phyloP scores from a whole-genome alignment of 2,113 vertebrate species.

The Otus sunia region DNA sequence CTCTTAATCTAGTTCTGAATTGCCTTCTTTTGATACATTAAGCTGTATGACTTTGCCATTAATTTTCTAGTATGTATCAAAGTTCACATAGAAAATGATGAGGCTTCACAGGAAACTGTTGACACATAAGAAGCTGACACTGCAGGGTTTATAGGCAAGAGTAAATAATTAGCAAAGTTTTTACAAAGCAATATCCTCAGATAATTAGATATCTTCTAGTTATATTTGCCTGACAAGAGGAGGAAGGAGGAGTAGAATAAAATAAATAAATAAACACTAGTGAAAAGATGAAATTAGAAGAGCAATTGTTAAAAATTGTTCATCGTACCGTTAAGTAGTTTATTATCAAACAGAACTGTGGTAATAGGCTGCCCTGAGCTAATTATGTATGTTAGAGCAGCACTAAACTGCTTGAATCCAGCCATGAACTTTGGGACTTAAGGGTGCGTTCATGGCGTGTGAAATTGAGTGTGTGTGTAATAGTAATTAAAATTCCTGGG shows the following conservation, averaged over 20 bases:
- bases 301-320: constrained; percentile 40
- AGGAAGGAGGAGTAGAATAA: constrained; percentile 20
- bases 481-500: background rate
- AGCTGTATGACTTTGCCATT: constrained; percentile 1
- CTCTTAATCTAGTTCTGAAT: background rate
- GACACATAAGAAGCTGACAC: background rate
- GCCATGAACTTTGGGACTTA: background rate
- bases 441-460: background rate
- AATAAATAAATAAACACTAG: constrained; percentile 54
- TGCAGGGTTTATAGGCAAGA: background rate
- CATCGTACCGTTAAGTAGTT: constrained; percentile 65
- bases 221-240: constrained; percentile 46
- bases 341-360: constrained; percentile 40
- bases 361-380: constrained; percentile 8
- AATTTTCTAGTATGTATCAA: constrained; percentile 39
- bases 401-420: constrained; percentile 22
- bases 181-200: constrained; percentile 18
- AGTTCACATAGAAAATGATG: constrained; percentile 9
- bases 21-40: constrained; percentile 24
- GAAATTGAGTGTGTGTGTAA: background rate
- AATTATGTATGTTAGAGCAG: constrained; percentile 1
- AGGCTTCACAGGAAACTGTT: background rate
- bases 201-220: constrained; percentile 60
- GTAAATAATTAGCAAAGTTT: constrained; percentile 9
- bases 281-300: constrained; percentile 57